Evolutionary conservation across 2,797 vertebrate species (phyloP).

Genomic region (Knipowitschia caucasica): DNA sequence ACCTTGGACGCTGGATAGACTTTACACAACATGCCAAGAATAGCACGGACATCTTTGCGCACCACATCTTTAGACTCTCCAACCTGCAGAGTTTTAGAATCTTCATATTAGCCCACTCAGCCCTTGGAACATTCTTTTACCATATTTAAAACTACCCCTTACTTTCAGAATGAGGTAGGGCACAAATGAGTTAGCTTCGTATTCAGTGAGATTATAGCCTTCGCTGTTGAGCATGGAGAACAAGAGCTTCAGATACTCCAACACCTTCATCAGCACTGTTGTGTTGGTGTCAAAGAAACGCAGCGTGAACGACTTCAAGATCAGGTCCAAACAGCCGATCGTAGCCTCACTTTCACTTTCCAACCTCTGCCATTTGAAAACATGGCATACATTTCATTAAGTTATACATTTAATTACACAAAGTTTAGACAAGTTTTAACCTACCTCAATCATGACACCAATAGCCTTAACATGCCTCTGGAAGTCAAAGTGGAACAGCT

Average conservation of each 20-base stretch:
- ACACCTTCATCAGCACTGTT: constrained; percentile 92
- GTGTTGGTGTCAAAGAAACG: constrained; percentile 99
- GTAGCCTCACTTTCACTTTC: constrained; percentile 90
- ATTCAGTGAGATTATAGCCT: constrained; percentile 91
- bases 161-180: constrained; percentile 97
- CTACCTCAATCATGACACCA: constrained; percentile 91
- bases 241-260: constrained; percentile 94
- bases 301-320: constrained; percentile 95
- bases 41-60: constrained; percentile 92
- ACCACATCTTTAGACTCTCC: constrained; percentile 96
- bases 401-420: no score
- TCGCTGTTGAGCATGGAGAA: constrained; percentile 87
- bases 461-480: constrained; percentile 95
- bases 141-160: constrained; percentile 3
- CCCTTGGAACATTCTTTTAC: no score
- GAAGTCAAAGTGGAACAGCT: constrained; percentile 96
- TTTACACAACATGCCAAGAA: constrained; percentile 90
- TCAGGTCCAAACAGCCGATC: constrained; percentile 89
- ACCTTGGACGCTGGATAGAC: constrained; percentile 96
- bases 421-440: rapidly evolving
- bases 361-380: constrained; percentile 78
- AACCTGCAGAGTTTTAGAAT: constrained; percentile 80
- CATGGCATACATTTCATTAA: no score
- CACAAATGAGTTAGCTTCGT: constrained; percentile 92
- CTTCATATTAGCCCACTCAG: no score